Evolutionary conservation across 2,113 vertebrate species (phyloP).

Genomic region (Triplophysa rosa): DNA sequence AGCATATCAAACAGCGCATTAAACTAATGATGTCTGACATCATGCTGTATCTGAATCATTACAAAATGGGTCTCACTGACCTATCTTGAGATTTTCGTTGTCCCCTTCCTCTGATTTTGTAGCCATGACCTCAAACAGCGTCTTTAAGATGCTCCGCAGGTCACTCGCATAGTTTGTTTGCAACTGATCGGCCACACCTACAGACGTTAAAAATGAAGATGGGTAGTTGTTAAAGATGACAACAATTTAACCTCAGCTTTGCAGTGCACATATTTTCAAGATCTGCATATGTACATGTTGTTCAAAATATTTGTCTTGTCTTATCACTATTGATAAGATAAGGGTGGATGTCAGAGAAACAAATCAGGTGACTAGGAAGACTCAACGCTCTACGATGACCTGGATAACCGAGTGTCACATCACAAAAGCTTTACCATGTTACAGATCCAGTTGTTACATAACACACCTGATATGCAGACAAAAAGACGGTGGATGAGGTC

Average conservation of each 20-base stretch:
- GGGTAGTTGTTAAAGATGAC: too few relatives aligned
- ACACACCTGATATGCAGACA: constrained; percentile 96
- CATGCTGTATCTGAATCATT: not conserved
- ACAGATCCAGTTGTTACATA: not conserved
- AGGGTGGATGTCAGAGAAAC: too few relatives aligned
- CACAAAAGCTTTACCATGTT: not conserved
- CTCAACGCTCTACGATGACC: not conserved
- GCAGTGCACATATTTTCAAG: too few relatives aligned
- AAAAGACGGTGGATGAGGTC: constrained; percentile 97
- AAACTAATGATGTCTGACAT: not conserved
- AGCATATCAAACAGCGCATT: constrained; percentile 35
- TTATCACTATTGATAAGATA: too few relatives aligned
- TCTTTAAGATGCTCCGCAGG: constrained; percentile 94
- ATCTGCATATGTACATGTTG: too few relatives aligned
- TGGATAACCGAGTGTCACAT: not conserved
- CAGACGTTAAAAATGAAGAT: constrained; percentile 1
- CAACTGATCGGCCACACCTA: constrained; percentile 95
- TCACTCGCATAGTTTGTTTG: constrained; percentile 98
- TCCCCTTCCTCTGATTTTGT: constrained; percentile 89
- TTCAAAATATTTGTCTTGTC: too few relatives aligned
- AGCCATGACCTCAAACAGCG: constrained; percentile 97
- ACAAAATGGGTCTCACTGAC: constrained; percentile 59
- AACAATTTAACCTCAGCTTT: too few relatives aligned
- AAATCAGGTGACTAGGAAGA: not conserved
- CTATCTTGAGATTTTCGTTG: constrained; percentile 86